Evolutionary conservation across 2,888 invertebrate genomes (phyloP).

Genomic region (Troides aeacus): DNA sequence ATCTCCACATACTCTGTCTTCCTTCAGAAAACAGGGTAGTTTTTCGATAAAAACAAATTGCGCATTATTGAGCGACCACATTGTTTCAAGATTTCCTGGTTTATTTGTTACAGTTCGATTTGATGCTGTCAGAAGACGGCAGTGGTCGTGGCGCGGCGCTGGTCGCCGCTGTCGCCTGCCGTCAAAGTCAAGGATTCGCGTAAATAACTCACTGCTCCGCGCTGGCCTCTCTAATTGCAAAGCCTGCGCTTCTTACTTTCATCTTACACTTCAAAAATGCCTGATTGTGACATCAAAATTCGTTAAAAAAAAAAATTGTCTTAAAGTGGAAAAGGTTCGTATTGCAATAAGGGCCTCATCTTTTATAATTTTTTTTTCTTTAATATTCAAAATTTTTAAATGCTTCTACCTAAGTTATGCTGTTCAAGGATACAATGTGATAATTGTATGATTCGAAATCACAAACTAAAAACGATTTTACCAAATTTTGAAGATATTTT

Average conservation of each 20-base stretch:
- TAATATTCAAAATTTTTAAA: neutral
- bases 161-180: conserved; percentile 95
- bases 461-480: neutral
- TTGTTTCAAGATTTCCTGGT: neutral
- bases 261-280: neutral
- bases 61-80: too few species aligned
- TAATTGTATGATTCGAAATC: neutral
- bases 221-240: neutral
- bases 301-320: neutral
- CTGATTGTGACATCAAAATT: conserved; percentile 2
- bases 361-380: neutral
- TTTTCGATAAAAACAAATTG: too few species aligned
- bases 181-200: conserved; percentile 64
- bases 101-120: conserved; percentile 85
- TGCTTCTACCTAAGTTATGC: neutral
- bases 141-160: conserved; percentile 98
- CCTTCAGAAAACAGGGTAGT: too few species aligned
- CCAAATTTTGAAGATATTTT: neutral
- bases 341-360: neutral
- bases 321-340: neutral
- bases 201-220: conserved; percentile 35
- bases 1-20: too few species aligned
- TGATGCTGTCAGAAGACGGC: conserved; percentile 97
- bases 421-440: neutral
- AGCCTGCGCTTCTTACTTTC: neutral